Evolutionary conservation across 2,888 invertebrate genomes (phyloP), one percentile per base, ranked within the genome.

Genomic region (Ligdia adustata): DNA sequence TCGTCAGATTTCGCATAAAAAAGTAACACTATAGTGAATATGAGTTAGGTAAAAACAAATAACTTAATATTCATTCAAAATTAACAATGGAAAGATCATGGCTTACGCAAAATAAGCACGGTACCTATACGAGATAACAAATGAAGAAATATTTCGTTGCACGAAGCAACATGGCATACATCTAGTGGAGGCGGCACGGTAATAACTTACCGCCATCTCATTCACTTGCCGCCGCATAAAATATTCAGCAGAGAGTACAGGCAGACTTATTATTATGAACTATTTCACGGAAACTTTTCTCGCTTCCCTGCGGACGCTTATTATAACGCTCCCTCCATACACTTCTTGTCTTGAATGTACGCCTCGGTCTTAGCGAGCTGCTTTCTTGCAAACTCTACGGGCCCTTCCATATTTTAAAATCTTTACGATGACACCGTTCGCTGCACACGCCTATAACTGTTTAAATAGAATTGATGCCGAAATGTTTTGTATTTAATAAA

Each of bases 221-320:
- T 62, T 64, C 64, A 60, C 63, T 66, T 59, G 46, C 57, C 44
- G 44, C 42, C 45, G 44, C 55, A 60, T 79, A 72, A 79, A 80
- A 79, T 80, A 79, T 79, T 78, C 75, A 80, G 59, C 41, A 59
- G 57, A 63, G 56, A 66, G 66, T 55, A 62, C 63, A 61, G 55
- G 64, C 56, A 53, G 60, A 66, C 65, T 71, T 72, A 70, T 71
- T 72, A 70, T 69, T 66, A 68, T 66, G 63, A 72, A 75, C 73
- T 74, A 75, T 75, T 73, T 66, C 60, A 65, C 63, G 52, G 61
- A 52, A 66, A 74, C 57, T 71, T 69, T 66, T 57, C 69, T 59
- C 59, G 52, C 53, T 52, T 50, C 53, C 54, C 60, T 58, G 55
- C 20, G 37, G 59, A 52, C 66, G 63, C 63, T 69, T 62, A 61